These are phyloP conservation scores for Operophtera brumata DNA, from an alignment of 2,888 invertebrate species.

Conservation along the genomic window DNA sequence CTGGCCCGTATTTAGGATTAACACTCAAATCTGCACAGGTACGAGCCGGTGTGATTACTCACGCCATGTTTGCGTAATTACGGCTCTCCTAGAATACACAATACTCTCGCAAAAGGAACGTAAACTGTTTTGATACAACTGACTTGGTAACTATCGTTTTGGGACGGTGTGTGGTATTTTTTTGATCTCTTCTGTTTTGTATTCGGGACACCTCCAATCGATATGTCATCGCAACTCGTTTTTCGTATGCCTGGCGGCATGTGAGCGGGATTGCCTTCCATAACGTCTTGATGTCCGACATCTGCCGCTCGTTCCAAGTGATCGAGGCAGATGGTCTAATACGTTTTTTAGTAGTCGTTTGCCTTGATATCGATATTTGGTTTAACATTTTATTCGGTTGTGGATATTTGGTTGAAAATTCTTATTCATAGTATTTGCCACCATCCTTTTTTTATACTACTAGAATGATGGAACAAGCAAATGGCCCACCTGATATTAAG, in stretches of 20 bases:
- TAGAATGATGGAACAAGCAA: too few species aligned
- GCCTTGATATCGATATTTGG: slow-evolving; percentile 51
- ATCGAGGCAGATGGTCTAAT: slow-evolving; percentile 64
- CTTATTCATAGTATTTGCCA: not conserved
- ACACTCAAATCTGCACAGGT: slow-evolving; percentile 40
- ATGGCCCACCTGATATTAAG: too few species aligned
- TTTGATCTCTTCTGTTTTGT: slow-evolving; percentile 11
- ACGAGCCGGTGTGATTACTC: slow-evolving; percentile 38
- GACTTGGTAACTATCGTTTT: not conserved
- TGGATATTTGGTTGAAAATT: not conserved
- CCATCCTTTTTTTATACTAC: too few species aligned
- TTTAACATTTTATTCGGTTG: slow-evolving; percentile 42
- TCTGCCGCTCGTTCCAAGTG: slow-evolving; percentile 57
- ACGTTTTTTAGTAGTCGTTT: slow-evolving; percentile 56
- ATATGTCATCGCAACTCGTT: slow-evolving; percentile 48
- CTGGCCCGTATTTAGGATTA: slow-evolving; percentile 59
- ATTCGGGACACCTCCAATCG: slow-evolving; percentile 26
- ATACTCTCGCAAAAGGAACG: slow-evolving; percentile 18
- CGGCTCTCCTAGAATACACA: slow-evolving; percentile 35
- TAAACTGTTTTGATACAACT: slow-evolving; percentile 6
- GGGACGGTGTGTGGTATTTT: slow-evolving; percentile 4
- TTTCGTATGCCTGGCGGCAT: slow-evolving; percentile 52
- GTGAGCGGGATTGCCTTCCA: slow-evolving; percentile 67
- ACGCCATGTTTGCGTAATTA: slow-evolving; percentile 39
- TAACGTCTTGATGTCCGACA: slow-evolving; percentile 75